Evolutionary conservation across 2,113 vertebrate species (phyloP).

Genomic region (Solea senegalensis): DNA sequence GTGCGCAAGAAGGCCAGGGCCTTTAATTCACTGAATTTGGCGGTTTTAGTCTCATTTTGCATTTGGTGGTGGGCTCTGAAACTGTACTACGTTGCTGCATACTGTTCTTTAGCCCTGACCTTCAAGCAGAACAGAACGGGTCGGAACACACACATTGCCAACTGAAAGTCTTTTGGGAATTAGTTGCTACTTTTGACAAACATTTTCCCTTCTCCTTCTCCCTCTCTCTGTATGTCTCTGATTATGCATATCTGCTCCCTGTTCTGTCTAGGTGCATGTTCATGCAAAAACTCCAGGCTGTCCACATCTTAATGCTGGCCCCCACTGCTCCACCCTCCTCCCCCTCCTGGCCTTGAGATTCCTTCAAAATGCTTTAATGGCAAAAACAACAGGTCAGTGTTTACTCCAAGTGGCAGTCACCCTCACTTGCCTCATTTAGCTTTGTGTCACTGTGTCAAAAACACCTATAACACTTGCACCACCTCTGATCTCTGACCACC

Average conservation of each 20-base stretch:
- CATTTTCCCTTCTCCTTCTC: slow-evolving; percentile 7
- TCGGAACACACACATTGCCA: slow-evolving; percentile 59
- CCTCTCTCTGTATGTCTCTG: not conserved
- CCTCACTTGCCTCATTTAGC: not conserved
- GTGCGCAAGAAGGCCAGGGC: not conserved
- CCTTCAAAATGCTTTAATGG: slow-evolving; percentile 30
- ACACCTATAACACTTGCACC: not conserved
- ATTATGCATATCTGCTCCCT: not conserved
- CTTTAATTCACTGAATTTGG: not conserved
- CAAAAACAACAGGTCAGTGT: slow-evolving; percentile 47
- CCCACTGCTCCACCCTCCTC: not conserved
- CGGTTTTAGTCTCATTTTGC: slow-evolving; percentile 1
- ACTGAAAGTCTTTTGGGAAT: slow-evolving; percentile 37
- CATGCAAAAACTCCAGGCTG: not conserved
- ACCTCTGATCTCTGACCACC: not conserved
- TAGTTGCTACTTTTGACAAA: slow-evolving; percentile 24
- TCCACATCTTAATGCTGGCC: slow-evolving; percentile 6
- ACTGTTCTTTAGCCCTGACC: slow-evolving; percentile 67
- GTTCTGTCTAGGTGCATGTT: not conserved
- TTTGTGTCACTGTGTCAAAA: slow-evolving; percentile 9
- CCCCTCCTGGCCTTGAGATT: slow-evolving; percentile 57
- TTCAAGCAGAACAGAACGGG: slow-evolving; percentile 42
- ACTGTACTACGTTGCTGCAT: slow-evolving; percentile 17
- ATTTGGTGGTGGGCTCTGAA: slow-evolving; percentile 13
- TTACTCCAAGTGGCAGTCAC: not conserved